phyloP scores from a whole-genome alignment of 2,113 vertebrate genomes.

The Polypterus senegalus region DNA sequence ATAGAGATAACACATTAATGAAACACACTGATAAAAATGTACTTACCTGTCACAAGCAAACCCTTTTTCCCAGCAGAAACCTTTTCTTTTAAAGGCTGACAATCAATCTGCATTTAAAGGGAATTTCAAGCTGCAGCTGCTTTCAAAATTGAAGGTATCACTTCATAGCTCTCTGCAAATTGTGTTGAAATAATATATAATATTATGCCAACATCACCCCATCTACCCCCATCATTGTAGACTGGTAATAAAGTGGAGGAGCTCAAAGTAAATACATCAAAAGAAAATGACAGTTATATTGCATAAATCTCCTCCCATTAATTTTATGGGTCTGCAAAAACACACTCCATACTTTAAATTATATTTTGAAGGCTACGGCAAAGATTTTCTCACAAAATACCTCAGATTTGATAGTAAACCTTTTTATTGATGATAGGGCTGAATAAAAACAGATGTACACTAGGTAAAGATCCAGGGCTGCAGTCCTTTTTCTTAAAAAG shows the following conservation, averaged over 20 bases:
- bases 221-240: not conserved
- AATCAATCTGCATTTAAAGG: not conserved
- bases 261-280: not conserved
- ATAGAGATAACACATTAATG: not conserved
- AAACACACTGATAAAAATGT: not conserved
- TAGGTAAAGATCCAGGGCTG: too few relatives aligned
- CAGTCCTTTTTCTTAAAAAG: too few relatives aligned
- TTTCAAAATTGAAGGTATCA: not conserved
- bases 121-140: not conserved
- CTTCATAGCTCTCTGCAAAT: not conserved
- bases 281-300: constrained; percentile 1
- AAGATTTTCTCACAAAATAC: not conserved
- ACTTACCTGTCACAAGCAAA: not conserved
- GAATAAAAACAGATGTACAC: not conserved
- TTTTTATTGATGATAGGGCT: not conserved
- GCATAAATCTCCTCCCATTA: not conserved
- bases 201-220: not conserved
- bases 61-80: not conserved
- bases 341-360: not conserved
- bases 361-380: not conserved
- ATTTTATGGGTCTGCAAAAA: not conserved
- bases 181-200: not conserved
- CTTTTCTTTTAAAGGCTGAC: not conserved
- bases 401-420: not conserved
- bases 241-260: not conserved